Percentiles rank a stretch among this genome's conserved stretches.
These are phyloP conservation scores for Lasioglossum oenotherae DNA, from an alignment of 2,888 invertebrate species.

Conservation along the genomic window DNA sequence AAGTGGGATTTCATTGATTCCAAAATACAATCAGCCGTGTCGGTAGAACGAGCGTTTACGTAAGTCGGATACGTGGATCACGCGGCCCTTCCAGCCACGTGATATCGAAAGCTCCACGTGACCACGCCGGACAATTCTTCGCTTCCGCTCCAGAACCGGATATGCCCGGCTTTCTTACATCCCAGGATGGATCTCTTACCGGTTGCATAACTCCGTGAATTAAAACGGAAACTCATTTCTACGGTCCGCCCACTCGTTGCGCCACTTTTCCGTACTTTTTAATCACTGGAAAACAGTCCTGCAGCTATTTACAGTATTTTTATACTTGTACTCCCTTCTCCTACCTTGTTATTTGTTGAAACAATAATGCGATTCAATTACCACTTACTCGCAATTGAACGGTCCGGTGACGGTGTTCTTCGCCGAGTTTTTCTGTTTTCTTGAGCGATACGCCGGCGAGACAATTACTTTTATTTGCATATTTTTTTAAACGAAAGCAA, in stretches of 20 bases:
- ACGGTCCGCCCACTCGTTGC: not conserved
- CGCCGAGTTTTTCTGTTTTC: not conserved
- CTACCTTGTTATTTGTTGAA: not conserved
- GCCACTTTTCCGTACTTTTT: not conserved
- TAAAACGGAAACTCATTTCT: not conserved
- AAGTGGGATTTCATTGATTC: constrained; percentile 46
- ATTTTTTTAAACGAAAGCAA: too few species aligned
- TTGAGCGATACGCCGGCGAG: too few species aligned
- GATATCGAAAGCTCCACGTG: not conserved
- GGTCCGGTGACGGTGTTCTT: not conserved
- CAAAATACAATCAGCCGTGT: constrained; percentile 39
- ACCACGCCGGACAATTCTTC: not conserved
- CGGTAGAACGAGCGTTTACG: constrained; percentile 31
- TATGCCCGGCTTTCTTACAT: not conserved
- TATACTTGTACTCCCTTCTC: not conserved
- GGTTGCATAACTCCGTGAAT: not conserved
- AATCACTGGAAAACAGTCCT: not conserved
- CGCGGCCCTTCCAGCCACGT: constrained; percentile 38
- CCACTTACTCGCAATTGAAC: not conserved
- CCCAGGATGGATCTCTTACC: not conserved
- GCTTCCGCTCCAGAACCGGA: constrained; percentile 1
- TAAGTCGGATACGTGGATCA: constrained; percentile 37
- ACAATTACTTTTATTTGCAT: too few species aligned
- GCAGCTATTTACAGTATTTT: not conserved
- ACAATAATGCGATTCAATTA: not conserved